Percentiles rank a stretch among this genome's conserved stretches.
Evolutionary conservation across 2,797 vertebrate genomes (phyloP).

Genomic region (Allobates femoralis): DNA sequence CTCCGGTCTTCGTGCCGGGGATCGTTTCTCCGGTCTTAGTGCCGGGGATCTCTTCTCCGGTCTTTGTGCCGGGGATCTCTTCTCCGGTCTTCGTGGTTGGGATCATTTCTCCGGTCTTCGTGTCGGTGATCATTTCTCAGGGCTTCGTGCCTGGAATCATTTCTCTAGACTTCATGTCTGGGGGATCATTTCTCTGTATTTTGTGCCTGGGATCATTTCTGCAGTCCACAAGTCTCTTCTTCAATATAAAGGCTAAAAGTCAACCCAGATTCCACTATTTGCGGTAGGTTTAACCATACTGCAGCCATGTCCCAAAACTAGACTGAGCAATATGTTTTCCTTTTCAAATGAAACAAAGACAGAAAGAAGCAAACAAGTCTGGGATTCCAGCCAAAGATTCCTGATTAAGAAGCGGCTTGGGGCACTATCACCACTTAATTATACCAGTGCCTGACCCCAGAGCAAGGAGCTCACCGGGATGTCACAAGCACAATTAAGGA

Average conservation of each 20-base stretch:
- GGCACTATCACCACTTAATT: constrained; percentile 38
- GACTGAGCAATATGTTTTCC: constrained; percentile 9
- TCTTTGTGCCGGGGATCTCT: no score
- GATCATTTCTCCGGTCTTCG: no score
- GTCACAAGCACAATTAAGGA: constrained; percentile 30
- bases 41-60: no score
- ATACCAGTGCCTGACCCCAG: not conserved
- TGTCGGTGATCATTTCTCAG: no score
- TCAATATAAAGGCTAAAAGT: not conserved
- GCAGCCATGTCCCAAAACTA: not conserved
- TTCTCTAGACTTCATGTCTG: no score
- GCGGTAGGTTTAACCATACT: not conserved
- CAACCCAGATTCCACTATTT: not conserved
- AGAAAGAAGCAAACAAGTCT: constrained; percentile 14
- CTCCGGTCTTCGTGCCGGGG: no score
- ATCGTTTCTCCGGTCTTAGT: no score
- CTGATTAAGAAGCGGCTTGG: constrained; percentile 31
- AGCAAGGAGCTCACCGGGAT: constrained; percentile 1
- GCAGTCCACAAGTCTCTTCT: no score
- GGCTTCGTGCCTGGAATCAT: no score
- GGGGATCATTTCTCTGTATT: no score
- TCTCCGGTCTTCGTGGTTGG: no score
- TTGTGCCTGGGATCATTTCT: no score
- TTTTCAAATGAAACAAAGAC: not conserved
- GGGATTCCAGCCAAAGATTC: constrained; percentile 32